phyloP scores from a whole-genome alignment of 2,113 vertebrate species.

The Eidolon helvum region DNA sequence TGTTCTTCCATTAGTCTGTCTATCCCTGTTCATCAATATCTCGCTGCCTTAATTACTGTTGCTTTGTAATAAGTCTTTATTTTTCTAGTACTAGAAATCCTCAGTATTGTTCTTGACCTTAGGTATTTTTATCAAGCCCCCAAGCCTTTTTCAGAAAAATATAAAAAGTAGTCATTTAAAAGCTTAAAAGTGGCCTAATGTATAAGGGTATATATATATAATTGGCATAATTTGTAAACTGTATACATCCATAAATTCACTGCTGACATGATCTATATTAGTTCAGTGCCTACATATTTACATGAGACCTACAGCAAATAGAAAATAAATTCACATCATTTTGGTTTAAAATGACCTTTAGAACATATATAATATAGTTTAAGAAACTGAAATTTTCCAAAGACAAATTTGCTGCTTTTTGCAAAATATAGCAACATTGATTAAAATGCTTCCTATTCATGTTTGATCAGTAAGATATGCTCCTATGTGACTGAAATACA shows the following conservation, averaged over 20 bases:
- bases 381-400: neutral
- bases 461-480: neutral
- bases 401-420: neutral
- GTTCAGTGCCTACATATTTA: neutral
- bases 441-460: neutral
- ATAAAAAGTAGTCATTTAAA: slow-evolving; percentile 2
- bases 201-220: neutral
- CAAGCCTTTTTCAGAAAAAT: neutral
- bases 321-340: neutral
- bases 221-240: neutral
- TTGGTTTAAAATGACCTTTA: neutral
- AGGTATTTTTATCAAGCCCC: neutral
- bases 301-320: neutral
- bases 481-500: neutral
- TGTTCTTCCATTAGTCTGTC: neutral
- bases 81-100: neutral
- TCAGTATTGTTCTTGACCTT: neutral
- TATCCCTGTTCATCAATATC: neutral
- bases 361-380: neutral
- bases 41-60: neutral
- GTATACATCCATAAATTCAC: neutral
- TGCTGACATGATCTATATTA: neutral
- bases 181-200: neutral
- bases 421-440: neutral
- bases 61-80: neutral